Evolutionary conservation across 2,888 invertebrate genomes (phyloP).

Genomic region (Luperina nickerlii): DNA sequence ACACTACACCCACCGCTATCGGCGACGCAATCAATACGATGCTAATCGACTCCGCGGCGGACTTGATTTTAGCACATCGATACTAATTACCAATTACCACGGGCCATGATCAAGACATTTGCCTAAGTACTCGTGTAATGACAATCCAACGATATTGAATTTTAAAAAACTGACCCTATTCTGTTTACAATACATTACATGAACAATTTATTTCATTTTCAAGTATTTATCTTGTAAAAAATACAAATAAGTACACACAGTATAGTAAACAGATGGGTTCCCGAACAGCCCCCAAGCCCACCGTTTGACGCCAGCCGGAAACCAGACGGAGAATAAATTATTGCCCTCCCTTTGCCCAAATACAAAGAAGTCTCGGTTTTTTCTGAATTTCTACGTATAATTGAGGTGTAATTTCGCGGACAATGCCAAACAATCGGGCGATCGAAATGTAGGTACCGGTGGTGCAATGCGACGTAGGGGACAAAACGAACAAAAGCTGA

Average conservation of each 20-base stretch:
- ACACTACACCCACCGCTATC: slow-evolving; percentile 83
- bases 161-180: slow-evolving; percentile 25
- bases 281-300: slow-evolving; percentile 71
- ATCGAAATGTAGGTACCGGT: slow-evolving; percentile 74
- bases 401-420: slow-evolving; percentile 86
- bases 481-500: slow-evolving; percentile 78
- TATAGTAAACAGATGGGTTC: slow-evolving; percentile 70
- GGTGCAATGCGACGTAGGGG: slow-evolving; percentile 74
- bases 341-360: slow-evolving; percentile 78
- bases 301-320: slow-evolving; percentile 81
- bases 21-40: slow-evolving; percentile 81
- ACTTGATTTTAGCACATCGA: slow-evolving; percentile 85
- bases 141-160: slow-evolving; percentile 33
- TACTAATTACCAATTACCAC: slow-evolving; percentile 86
- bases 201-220: not conserved
- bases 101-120: slow-evolving; percentile 76
- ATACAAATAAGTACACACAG: slow-evolving; percentile 36
- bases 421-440: slow-evolving; percentile 77
- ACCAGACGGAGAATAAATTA: slow-evolving; percentile 82
- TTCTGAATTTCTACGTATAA: slow-evolving; percentile 81
- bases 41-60: slow-evolving; percentile 81
- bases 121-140: slow-evolving; percentile 58
- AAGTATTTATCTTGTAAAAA: slow-evolving; percentile 26
- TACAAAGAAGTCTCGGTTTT: slow-evolving; percentile 80
- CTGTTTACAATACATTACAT: slow-evolving; percentile 4